These are phyloP conservation scores for Melikaiella ostensackeni DNA, from an alignment of 2,888 invertebrate genomes.

Conservation along the genomic window DNA sequence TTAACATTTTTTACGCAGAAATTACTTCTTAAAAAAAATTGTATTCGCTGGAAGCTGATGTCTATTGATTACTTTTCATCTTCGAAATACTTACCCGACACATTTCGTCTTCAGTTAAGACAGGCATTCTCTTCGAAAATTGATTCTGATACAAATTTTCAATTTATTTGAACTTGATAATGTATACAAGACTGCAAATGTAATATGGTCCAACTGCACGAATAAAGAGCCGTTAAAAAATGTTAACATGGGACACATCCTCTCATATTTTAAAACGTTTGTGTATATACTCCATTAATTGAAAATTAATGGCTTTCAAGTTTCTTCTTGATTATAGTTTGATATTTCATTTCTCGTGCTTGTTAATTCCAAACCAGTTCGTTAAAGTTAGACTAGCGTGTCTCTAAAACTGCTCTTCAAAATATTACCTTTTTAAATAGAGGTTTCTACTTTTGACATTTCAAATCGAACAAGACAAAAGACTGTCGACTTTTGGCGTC, in stretches of 20 bases:
- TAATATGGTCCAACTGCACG: too few relatives aligned
- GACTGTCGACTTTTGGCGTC: background rate
- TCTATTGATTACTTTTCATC: background rate
- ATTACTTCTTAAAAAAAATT: too few relatives aligned
- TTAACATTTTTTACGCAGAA: too few relatives aligned
- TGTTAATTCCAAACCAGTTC: background rate
- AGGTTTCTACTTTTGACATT: slow-evolving; percentile 34
- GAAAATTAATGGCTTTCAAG: background rate
- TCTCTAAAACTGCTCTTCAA: background rate
- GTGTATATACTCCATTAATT: background rate
- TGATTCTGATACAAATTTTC: background rate
- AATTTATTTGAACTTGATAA: background rate
- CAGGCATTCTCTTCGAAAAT: background rate
- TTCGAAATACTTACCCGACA: background rate
- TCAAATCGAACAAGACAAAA: slow-evolving; percentile 8
- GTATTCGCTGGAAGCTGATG: background rate
- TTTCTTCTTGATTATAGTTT: background rate
- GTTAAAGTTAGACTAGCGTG: background rate
- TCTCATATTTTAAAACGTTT: background rate
- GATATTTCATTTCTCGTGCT: background rate
- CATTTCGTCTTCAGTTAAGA: background rate
- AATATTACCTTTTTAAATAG: slow-evolving; percentile 8
- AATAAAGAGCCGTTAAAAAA: too few relatives aligned
- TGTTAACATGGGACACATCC: background rate
- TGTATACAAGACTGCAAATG: too few relatives aligned